Base-by-base conservation (phyloP, 2,797 vertebrate species). In the Pseudochromis fuscus region DNA sequence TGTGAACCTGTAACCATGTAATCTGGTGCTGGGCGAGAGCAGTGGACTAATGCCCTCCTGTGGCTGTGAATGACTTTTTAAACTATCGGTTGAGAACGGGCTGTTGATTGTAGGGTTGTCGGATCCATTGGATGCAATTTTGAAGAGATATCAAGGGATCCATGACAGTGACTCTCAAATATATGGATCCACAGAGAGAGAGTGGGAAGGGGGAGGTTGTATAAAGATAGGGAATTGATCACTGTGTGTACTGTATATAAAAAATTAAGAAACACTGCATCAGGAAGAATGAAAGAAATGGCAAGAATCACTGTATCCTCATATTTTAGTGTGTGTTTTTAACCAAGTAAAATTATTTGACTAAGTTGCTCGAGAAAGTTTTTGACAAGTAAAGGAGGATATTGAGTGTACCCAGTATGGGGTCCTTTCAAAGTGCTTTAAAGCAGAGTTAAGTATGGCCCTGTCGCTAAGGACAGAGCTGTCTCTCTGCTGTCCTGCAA, bases 401-500 rank as follows among this genome's bases (percentile, higher is more conserved):
- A 57, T 62, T 57, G 50, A 79, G 21, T 13, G 7, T 4, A 27
- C 69, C 9, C 44, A 53, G 65, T 49, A 25, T 53, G 71, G 44
- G 53, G 63, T 79, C 61, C 62, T 56, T 73, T 79, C 56, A 81
- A 55, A 65, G 62, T 30, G 33, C 61, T 69, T 67, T 75, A 62
- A 85, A 77, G 66, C 50, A 44, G 33, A 70, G 42, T 62, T 65
- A 82, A 81, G 71, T 68, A 67, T 51, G 53, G 57, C 48, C 28
- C 67, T 40, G 72, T 82, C 50, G 72, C 71, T 25, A 71, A 65
- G 67, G 68, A 81, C 63, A 24, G 51, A 62, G 50, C 51, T 75
- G 71, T 42, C 79, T 81, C 49, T 53, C 53, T 44, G 55, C 70
- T 73, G 80, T 85, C 67, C 81, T 85, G 73, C 65, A 66, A 84